phyloP scores from a whole-genome alignment of 2,113 vertebrate species.

The Glaucomys volans region DNA sequence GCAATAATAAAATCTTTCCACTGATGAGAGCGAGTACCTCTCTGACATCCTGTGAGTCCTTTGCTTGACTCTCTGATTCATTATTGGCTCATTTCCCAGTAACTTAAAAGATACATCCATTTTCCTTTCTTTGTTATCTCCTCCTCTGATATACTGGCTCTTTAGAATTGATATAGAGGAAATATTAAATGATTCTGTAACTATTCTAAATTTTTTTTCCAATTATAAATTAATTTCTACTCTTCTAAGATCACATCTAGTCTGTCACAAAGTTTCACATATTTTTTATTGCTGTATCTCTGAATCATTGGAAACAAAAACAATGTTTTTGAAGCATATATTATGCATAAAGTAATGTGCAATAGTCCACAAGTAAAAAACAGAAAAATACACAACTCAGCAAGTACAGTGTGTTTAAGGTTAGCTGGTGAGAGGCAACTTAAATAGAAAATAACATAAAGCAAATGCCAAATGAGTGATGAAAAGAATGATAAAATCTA shows the following conservation, averaged over 20 bases:
- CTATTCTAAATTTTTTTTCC: slow-evolving; percentile 28
- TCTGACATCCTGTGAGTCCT: neutral
- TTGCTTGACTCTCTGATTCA: slow-evolving; percentile 23
- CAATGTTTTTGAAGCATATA: neutral
- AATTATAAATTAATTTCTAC: slow-evolving; percentile 45
- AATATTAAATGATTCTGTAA: slow-evolving; percentile 23
- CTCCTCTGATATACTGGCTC: neutral
- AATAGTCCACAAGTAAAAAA: neutral
- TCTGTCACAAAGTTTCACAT: neutral
- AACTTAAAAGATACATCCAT: slow-evolving; percentile 11
- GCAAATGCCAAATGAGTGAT: slow-evolving; percentile 32
- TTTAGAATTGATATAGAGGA: neutral
- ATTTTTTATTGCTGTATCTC: neutral
- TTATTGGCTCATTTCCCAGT: slow-evolving; percentile 53
- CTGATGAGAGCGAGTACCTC: neutral
- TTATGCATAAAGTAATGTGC: fast-evolving
- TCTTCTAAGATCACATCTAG: neutral
- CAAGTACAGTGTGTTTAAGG: neutral
- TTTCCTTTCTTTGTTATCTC: slow-evolving; percentile 26
- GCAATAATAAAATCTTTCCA: slow-evolving; percentile 41
- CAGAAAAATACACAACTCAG: neutral
- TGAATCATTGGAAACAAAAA: neutral
- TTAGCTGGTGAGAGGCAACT: neutral
- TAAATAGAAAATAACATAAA: neutral
- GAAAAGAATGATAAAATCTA: neutral